phyloP scores from a whole-genome alignment of 2,797 vertebrate species.

The Phyllotis vaccarum region DNA sequence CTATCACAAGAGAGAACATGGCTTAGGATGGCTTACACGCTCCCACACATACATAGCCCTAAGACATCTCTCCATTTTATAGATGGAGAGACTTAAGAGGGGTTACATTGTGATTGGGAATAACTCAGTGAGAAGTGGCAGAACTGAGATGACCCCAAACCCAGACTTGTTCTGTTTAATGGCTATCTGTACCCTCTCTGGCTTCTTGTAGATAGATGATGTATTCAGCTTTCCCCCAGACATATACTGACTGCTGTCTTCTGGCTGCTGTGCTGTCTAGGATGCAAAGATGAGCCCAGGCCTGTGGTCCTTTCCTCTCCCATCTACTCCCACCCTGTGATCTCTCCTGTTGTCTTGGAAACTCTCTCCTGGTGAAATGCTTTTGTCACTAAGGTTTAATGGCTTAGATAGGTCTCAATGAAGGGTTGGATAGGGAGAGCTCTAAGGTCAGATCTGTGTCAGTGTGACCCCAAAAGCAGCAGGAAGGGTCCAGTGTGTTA shows the following conservation, averaged over 20 bases:
- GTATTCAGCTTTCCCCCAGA: neutral
- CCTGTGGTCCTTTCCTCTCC: neutral
- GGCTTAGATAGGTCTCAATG: neutral
- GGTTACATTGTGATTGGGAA: neutral
- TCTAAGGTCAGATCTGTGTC: conserved; percentile 1
- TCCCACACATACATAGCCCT: neutral
- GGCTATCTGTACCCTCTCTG: neutral
- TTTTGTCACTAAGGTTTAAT: neutral
- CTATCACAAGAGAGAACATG: neutral
- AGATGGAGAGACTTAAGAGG: neutral
- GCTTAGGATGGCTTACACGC: neutral
- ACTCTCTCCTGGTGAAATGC: neutral
- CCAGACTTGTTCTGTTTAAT: neutral
- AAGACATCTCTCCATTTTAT: neutral
- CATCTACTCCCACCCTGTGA: neutral
- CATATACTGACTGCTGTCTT: neutral
- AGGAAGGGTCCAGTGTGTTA: neutral
- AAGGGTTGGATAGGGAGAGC: neutral
- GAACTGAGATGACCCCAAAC: neutral
- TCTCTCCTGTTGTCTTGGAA: conserved; percentile 49
- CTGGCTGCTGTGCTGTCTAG: neutral
- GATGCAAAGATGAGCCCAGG: neutral
- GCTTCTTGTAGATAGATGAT: neutral
- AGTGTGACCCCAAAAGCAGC: conserved; percentile 19
- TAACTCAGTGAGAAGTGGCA: neutral